These are phyloP conservation scores for Butorides virescens DNA, from an alignment of 2,113 vertebrate species.

Conservation along the genomic window DNA sequence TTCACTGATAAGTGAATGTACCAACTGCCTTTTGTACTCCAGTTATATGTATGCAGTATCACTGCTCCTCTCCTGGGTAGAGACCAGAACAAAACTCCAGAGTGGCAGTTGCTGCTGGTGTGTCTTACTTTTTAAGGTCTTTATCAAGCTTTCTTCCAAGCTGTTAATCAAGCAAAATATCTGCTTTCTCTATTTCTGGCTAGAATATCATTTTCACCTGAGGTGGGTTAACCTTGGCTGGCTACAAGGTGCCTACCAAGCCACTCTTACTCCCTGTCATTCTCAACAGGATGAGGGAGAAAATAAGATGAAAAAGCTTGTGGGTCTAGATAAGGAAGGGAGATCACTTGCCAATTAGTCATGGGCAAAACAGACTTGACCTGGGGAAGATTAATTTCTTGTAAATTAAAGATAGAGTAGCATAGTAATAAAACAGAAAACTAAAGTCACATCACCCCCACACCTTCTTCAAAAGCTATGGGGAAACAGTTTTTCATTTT, in stretches of 20 bases:
- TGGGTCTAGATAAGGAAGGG: not conserved
- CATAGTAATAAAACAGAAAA: not conserved
- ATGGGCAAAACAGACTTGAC: not conserved
- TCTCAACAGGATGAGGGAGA: not conserved
- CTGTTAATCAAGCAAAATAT: not conserved
- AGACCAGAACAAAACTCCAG: not conserved
- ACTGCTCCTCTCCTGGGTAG: not conserved
- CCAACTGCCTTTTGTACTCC: not conserved
- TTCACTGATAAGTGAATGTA: not conserved
- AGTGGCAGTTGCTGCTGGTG: not conserved
- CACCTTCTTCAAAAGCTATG: not conserved
- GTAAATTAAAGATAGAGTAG: not conserved
- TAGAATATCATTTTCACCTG: not conserved
- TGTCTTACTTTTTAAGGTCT: not conserved
- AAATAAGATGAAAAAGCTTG: not conserved
- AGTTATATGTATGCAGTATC: not conserved
- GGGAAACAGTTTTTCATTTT: not conserved
- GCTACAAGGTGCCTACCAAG: not conserved
- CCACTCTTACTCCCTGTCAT: too few species aligned
- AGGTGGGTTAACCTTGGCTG: not conserved
- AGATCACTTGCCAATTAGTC: not conserved
- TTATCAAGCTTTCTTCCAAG: not conserved
- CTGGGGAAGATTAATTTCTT: not conserved
- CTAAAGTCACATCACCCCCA: accelerated
- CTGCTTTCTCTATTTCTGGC: not conserved